Evolutionary conservation across 2,797 vertebrate genomes (phyloP), one percentile per base, ranked within the genome.

Genomic region (Coreius guichenoti): DNA sequence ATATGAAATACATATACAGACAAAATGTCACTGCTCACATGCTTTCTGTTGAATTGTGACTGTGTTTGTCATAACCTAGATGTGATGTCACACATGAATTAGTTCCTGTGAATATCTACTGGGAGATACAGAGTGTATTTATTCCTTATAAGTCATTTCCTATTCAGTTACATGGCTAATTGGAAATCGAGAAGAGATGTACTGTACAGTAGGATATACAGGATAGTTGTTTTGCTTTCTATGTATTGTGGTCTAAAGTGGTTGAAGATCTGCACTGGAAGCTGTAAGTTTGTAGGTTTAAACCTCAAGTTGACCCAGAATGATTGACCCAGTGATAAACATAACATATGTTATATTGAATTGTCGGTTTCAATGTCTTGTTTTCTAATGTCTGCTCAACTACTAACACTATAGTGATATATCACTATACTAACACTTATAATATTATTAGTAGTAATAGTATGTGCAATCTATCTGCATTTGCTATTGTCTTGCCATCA

Each of bases 1-100:
- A 7, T 12, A 65, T 8, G 4, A 70, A 81, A 69, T 68, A 80
- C 7, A n/a, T 4, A n/a, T 7, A 4, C 12, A 67, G 4, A 2
- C 43, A 51, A 36, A 33, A 23, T n/a, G 63, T 68, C 79, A 45
- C 56, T 47, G 17, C 33, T 79, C 56, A 68, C 43, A 79, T 80
- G 79, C 23, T 81, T 82, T 56, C 33, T 56, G 6, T 8, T 58
- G 5, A 81, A 43, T 70, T 56, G 8, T 11, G 26, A 19, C 12
- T n/a, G 11, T 12, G 19, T 68, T 39, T 54, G 47, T 69, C 29
- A 69, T 54, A 49, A 51, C 1, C 4, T 39, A 17, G 16, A 58
- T 23, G 26, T 47, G 26, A 67, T 80, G 26, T 67, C 61, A 49
- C 49, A 47, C 29, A 31, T 26, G 51, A 79, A 79, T 16, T 7